Base-by-base conservation (phyloP, 2,888 invertebrate genomes). In the Drosophila hamatofila region DNA sequence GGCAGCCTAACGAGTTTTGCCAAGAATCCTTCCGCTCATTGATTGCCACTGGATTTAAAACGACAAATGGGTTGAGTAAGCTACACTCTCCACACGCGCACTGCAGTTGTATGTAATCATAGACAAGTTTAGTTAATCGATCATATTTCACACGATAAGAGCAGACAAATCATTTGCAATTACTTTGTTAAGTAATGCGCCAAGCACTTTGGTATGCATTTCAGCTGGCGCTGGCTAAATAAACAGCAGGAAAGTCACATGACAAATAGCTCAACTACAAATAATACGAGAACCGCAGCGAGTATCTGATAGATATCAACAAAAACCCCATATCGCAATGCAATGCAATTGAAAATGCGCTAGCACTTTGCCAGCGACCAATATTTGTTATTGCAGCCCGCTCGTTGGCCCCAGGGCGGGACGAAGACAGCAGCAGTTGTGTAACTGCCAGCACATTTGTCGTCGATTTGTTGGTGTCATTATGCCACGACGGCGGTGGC, bases 391-490 rank as follows among this genome's bases (percentile, higher is more conserved):
- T 83, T 83, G 67, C 78, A 30, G 56, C 57, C 55, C 56, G 18
- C 41, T 46, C 30, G 39, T 6, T 21, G 42, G 14, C 39, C 35
- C 6, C 5, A 5, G 39, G 46, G 60, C 54, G 14, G 35, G 42
- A 33, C 11, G 27, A 42, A 37, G 23, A 44, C 3, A 18, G 27
- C 46, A 9, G 25, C 30, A 12, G 27, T 44, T 46, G 30, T 52
- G 59, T 68, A 54, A 52, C 52, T 48, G 54, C 46, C 39, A 58
- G 60, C 57, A 35, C 75, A 88, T 80, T 88, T 86, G 87, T 69
- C 78, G 78, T 74, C 80, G 80, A 86, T 83, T 88, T 83, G 89
- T 72, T 86, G 83, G 86, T 88, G 86, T 86, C 83, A 88, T 88
- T 86, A 83, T 78, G 86, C 56, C 67, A 52, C 18, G 41, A 16